A percentile compares a stretch with the other conserved stretches of the same genome.
Evolutionary conservation across 1,140 invertebrate species (phyloP).

Genomic region (Dolichoris vasculosae): DNA sequence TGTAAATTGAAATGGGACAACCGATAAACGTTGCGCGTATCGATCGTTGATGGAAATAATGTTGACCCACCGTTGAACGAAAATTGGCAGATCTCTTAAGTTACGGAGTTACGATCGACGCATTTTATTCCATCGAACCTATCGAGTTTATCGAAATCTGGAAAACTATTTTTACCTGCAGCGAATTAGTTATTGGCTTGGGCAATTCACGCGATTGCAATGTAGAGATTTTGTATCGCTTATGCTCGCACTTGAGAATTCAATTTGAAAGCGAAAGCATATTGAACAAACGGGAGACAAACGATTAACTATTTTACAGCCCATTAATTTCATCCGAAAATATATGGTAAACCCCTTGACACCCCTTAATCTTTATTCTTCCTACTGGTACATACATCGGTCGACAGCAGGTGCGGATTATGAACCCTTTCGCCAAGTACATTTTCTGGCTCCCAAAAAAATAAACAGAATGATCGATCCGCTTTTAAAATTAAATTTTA

Average conservation of each 20-base stretch:
- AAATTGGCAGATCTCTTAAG: no score
- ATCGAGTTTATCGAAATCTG: no score
- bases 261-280: not conserved
- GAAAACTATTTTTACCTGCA: no score
- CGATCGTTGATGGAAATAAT: no score
- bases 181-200: no score
- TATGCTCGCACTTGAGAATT: not conserved
- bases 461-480: not conserved
- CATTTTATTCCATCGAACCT: no score
- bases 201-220: no score
- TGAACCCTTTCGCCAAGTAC: constrained; percentile 55
- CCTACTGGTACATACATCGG: constrained; percentile 20
- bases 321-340: constrained; percentile 58
- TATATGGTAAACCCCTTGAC: constrained; percentile 50
- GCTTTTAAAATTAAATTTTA: not conserved
- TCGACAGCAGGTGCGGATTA: constrained; percentile 54
- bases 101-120: no score
- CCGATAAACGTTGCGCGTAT: no score
- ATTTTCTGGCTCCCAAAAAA: constrained; percentile 16
- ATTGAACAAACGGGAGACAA: not conserved
- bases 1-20: no score
- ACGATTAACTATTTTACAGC: constrained; percentile 51
- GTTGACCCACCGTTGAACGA: no score
- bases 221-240: no score
- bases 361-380: constrained; percentile 47